phyloP scores from a whole-genome alignment of 64 coral and sea anemone species.

The Pocillopora damicornis region DNA sequence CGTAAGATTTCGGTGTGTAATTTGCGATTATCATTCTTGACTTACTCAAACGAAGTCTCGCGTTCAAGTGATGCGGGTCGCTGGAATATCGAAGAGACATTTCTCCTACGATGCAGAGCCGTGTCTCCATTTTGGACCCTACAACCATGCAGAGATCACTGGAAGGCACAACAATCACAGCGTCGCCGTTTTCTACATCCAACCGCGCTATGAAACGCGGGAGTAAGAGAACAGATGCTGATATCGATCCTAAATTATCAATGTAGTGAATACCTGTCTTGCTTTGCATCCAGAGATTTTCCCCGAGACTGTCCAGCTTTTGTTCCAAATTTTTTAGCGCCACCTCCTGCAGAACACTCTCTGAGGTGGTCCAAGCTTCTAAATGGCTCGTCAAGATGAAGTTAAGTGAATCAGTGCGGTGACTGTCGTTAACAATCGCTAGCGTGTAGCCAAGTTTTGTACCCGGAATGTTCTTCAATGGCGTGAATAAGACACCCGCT shows the following conservation, averaged over 20 bases:
- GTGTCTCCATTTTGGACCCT: slow-evolving; percentile 60
- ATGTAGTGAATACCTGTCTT: slow-evolving; percentile 75
- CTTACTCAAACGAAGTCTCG: slow-evolving; percentile 62
- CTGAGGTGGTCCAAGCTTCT: slow-evolving; percentile 69
- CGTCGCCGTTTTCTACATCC: slow-evolving; percentile 61
- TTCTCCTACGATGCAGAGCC: slow-evolving; percentile 80
- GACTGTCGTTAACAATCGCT: slow-evolving; percentile 45
- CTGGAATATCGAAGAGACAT: slow-evolving; percentile 63
- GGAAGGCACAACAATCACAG: slow-evolving; percentile 44
- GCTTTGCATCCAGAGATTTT: slow-evolving; percentile 61
- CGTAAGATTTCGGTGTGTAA: slow-evolving; percentile 64
- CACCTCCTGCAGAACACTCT: slow-evolving; percentile 55
- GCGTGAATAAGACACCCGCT: slow-evolving; percentile 62
- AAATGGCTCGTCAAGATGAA: slow-evolving; percentile 74
- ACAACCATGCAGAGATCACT: slow-evolving; percentile 78
- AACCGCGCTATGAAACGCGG: slow-evolving; percentile 62
- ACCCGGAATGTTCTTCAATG: slow-evolving; percentile 56
- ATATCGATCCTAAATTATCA: slow-evolving; percentile 58
- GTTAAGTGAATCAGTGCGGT: slow-evolving; percentile 37
- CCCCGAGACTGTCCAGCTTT: slow-evolving; percentile 41
- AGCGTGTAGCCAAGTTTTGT: slow-evolving; percentile 67
- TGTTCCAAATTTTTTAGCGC: slow-evolving; percentile 66
- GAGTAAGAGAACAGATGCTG: slow-evolving; percentile 76
- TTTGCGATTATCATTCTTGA: slow-evolving; percentile 46
- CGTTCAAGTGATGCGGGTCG: slow-evolving; percentile 66